phyloP scores from a whole-genome alignment of 2,888 invertebrate species.

The Hirtodrosophila confusa region DNA sequence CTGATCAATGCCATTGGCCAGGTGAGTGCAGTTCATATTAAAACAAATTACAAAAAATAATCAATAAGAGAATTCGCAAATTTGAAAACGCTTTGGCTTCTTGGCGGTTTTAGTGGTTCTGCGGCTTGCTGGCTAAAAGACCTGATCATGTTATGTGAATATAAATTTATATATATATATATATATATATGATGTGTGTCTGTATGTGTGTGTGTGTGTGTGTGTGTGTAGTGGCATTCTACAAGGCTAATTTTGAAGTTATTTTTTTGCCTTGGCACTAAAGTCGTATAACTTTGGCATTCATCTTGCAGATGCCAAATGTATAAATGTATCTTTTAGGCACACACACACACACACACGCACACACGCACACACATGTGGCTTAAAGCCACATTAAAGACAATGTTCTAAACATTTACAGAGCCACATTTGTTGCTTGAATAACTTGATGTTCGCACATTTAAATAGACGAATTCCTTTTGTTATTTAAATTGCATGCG shows the following conservation, averaged over 20 bases:
- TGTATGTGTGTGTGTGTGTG: conserved; percentile 14
- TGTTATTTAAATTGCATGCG: conserved; percentile 77
- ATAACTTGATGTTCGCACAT: conserved; percentile 33
- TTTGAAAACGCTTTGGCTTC: conserved; percentile 55
- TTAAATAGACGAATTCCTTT: conserved; percentile 51
- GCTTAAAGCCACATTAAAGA: conserved; percentile 1
- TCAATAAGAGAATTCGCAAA: conserved; percentile 49
- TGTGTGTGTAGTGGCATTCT: conserved; percentile 47
- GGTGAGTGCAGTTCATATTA: conserved; percentile 12
- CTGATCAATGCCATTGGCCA: conserved; percentile 42
- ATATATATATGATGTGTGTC: too few species aligned
- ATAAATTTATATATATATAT: too few species aligned
- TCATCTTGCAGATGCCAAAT: conserved; percentile 65
- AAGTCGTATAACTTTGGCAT: conserved; percentile 78
- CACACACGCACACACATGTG: conserved; percentile 10
- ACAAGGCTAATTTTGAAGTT: conserved; percentile 67
- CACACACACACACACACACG: conserved; percentile 18
- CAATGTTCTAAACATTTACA: conserved; percentile 66
- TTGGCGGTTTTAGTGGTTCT: conserved; percentile 51
- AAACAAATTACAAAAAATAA: conserved; percentile 18
- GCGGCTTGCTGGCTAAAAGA: conserved; percentile 66
- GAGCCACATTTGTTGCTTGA: conserved; percentile 21
- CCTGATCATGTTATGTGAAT: conserved; percentile 55
- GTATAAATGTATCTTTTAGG: conserved; percentile 35
- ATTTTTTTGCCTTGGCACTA: conserved; percentile 77